Conservation (phyloP, 2,113 vertebrate genomes). For the Pygoscelis antarcticus region DNA sequence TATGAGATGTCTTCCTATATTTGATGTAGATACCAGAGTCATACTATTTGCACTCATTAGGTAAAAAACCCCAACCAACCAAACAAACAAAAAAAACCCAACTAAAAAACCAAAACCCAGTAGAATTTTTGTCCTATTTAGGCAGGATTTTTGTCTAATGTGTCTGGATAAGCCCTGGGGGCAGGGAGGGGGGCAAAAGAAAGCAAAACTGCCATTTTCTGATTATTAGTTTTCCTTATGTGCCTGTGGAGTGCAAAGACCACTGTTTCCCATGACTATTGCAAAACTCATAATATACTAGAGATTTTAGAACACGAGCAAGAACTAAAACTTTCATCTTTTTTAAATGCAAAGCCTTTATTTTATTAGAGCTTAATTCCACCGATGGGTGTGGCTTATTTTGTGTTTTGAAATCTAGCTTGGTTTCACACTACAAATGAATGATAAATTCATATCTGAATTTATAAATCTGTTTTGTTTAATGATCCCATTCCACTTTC, state of each 20-base stretch:
- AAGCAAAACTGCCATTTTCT: neutral
- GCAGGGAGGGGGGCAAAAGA: neutral
- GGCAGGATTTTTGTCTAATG: neutral
- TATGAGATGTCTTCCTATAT: neutral
- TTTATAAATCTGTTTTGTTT: neutral
- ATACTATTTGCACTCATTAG: neutral
- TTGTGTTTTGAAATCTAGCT: neutral
- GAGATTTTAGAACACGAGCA: neutral
- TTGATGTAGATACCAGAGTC: neutral
- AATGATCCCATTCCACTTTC: neutral
- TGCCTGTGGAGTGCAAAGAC: neutral
- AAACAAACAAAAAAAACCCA: neutral
- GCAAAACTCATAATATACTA: neutral
- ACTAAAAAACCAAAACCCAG: neutral
- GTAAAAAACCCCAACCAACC: neutral
- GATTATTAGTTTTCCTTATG: neutral
- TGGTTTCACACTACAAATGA: neutral
- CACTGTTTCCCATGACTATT: neutral
- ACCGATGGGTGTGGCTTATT: neutral
- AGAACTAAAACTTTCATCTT: neutral
- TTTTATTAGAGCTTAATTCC: neutral
- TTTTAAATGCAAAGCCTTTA: neutral
- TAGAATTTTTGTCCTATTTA: neutral
- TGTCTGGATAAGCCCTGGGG: neutral
- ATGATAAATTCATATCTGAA: neutral